Percentiles rank a stretch among this genome's conserved stretches.
Conservation (phyloP, 2,113 vertebrate genomes). For the Xiphias gladius region DNA sequence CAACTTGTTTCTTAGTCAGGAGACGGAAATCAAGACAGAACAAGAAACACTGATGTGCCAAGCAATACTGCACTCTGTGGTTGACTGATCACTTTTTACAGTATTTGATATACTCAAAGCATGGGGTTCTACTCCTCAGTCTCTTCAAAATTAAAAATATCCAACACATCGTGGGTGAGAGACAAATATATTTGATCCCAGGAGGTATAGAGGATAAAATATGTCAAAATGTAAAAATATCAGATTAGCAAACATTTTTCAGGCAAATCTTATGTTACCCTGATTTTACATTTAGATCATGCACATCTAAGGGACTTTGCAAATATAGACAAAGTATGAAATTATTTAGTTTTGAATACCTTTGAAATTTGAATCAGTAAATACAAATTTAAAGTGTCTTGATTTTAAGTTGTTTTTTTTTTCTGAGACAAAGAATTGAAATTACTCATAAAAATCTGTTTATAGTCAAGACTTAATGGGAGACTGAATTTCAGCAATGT, state of each 20-base stretch:
- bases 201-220: not conserved
- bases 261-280: not conserved
- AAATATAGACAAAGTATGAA: not conserved
- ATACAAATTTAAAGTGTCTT: not conserved
- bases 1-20: constrained; percentile 25
- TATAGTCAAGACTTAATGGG: constrained; percentile 2
- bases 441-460: constrained; percentile 1
- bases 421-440: not conserved
- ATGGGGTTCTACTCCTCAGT: not conserved
- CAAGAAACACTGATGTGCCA: constrained; percentile 12
- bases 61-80: constrained; percentile 11
- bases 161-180: not conserved
- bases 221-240: not conserved
- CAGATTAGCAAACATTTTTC: not conserved
- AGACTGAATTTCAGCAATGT: not conserved
- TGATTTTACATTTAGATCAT: not conserved
- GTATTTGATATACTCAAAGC: not conserved
- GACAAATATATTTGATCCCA: not conserved
- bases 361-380: not conserved
- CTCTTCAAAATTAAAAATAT: constrained; percentile 3
- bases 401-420: too few relatives aligned
- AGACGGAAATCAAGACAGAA: constrained; percentile 34
- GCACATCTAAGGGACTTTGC: not conserved
- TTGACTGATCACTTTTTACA: constrained; percentile 8
- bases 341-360: not conserved